Evolutionary conservation across 2,888 invertebrate species (phyloP), one percentile per base, ranked within the genome.

Genomic region (Drosophila melanosoma): DNA sequence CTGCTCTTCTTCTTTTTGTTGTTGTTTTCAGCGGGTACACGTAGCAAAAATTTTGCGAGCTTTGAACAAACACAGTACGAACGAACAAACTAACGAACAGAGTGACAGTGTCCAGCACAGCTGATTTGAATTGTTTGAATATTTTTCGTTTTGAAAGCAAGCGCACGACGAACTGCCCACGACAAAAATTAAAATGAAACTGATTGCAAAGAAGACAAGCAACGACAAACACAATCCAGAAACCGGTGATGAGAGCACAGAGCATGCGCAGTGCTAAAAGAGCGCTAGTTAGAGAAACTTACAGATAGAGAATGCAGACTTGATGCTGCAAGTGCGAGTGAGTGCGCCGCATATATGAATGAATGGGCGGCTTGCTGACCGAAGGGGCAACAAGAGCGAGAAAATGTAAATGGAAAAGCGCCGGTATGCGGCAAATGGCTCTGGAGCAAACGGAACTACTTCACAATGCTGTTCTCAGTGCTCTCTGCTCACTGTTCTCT

Each of bases 121-220:
- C 78, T 78, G 78, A 78, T 79, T 79, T 70, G 33, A 79, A 74
- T 70, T 69, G 66, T 78, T 74, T 67, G 40, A 78, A 73, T 45
- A 45, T 77, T 80, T 76, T 66, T 42, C 63, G 65, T 54, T 68
- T 67, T 76, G 42, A 63, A 66, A 53, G 15, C 75, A 79, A 72
- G 79, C 78, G 87, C 64, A 79, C 87, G 53, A 70, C 82, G 79
- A 83, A 83, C 87, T 69, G 60, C 51, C 69, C 69, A 76, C 87
- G 85, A 73, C 88, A 74, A 80, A 85, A 85, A 83, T 87, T 73
- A 80, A 85, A 83, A 86, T 83, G 74, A 86, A 83, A 83, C 87
- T 83, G 82, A 32, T 40, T 32, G 79, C 65, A 67, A 70, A 69
- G 66, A 40, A 71, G 67, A 38, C 73, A 68, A 65, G 58, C 73